These are phyloP conservation scores for Galagoides demidoff DNA, from an alignment of 2,797 vertebrate genomes.

Conservation along the genomic window DNA sequence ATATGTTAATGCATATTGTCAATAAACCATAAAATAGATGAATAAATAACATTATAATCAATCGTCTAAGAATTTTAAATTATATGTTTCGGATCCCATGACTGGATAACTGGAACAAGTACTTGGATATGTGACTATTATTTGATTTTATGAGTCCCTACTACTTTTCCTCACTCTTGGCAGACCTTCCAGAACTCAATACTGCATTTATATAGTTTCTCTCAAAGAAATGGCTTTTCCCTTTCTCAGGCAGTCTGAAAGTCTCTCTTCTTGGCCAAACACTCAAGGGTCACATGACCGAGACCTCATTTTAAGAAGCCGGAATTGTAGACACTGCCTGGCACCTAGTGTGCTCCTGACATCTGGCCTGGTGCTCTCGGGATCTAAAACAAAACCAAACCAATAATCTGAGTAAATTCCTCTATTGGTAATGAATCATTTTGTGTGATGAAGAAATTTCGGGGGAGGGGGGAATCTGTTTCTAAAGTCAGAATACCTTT, in stretches of 20 bases:
- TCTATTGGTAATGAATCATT: background rate
- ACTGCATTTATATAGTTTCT: background rate
- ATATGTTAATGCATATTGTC: background rate
- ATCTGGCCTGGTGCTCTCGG: background rate
- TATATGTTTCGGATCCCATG: background rate
- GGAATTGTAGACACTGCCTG: background rate
- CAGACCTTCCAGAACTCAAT: background rate
- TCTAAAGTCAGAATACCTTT: background rate
- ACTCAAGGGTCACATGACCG: too few relatives aligned
- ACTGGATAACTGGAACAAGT: background rate
- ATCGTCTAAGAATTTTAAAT: constrained; percentile 22
- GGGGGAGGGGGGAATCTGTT: background rate
- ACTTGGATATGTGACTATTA: background rate
- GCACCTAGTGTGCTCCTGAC: background rate
- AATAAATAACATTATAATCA: background rate
- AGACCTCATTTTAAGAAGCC: background rate
- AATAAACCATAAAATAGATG: background rate
- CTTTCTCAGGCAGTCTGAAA: background rate
- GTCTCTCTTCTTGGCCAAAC: background rate
- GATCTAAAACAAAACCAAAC: background rate
- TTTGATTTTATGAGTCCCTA: background rate
- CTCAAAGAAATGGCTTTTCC: background rate
- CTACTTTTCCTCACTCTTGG: background rate
- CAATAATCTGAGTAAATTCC: background rate
- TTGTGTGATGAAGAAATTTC: constrained; percentile 21